Percentiles rank a stretch among this genome's conserved stretches.
phyloP scores from a whole-genome alignment of 2,888 invertebrate genomes.

The Cephus pulcher region DNA sequence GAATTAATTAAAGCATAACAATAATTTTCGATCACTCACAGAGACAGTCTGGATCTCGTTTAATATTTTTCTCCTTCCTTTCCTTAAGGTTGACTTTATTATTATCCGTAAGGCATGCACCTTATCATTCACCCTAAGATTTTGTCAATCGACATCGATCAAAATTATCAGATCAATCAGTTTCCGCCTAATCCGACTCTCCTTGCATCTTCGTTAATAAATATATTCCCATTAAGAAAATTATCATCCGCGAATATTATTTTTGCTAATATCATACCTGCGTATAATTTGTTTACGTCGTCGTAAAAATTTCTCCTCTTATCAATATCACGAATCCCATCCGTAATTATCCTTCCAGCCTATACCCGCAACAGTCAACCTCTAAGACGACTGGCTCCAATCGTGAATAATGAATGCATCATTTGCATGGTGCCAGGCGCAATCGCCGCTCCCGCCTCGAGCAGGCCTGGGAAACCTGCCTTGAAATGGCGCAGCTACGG shows the following conservation, averaged over 20 bases:
- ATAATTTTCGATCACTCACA: background rate
- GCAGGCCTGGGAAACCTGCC: background rate
- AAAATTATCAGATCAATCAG: background rate
- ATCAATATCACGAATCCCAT: background rate
- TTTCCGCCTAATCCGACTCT: background rate
- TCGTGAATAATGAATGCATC: background rate
- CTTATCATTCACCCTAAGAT: no score
- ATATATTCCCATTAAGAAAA: background rate
- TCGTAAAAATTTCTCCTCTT: background rate
- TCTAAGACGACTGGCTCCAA: background rate
- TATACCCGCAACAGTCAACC: background rate
- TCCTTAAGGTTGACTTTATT: background rate
- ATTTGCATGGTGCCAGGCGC: background rate
- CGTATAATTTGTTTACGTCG: background rate
- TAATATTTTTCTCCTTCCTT: background rate
- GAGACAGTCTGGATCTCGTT: background rate
- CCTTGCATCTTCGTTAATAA: background rate
- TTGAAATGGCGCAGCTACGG: constrained; percentile 1
- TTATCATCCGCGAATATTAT: background rate
- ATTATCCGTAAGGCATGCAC: no score
- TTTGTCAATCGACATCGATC: no score
- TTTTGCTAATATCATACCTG: background rate
- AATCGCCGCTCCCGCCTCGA: background rate
- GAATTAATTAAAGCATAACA: background rate
- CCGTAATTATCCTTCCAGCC: background rate